Percentiles rank a stretch among this genome's conserved stretches.
phyloP scores from a whole-genome alignment of 2,888 invertebrate genomes.

The Latheticus oryzae region DNA sequence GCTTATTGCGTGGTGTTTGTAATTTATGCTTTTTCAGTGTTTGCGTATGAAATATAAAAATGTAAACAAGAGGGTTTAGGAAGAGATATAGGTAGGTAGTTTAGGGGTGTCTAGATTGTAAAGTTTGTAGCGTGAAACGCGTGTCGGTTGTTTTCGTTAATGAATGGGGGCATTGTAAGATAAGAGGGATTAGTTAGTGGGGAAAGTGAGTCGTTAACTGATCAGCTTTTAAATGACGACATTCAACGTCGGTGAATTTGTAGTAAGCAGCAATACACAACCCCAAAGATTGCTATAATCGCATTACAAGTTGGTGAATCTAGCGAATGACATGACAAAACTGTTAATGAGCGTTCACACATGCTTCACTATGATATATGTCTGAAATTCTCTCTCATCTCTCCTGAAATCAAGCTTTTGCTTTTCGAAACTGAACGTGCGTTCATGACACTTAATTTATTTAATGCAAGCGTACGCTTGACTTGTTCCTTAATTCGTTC shows the following conservation, averaged over 20 bases:
- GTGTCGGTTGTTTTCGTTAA: conserved; percentile 24
- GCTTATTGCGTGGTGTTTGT: too few relatives aligned
- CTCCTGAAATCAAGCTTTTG: background rate
- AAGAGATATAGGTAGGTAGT: too few relatives aligned
- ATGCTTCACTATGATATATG: conserved; percentile 32
- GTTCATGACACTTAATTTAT: conserved; percentile 19
- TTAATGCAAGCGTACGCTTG: conserved; percentile 19
- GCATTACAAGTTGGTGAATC: conserved; percentile 36
- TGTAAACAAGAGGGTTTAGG: too few relatives aligned
- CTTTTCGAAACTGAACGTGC: conserved; percentile 18
- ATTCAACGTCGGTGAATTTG: conserved; percentile 19
- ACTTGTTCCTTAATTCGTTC: conserved; percentile 10
- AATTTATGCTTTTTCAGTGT: too few relatives aligned
- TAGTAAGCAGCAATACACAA: conserved; percentile 26
- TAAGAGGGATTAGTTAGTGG: conserved; percentile 32
- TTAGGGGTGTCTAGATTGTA: conserved; percentile 12
- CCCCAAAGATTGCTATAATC: conserved; percentile 33
- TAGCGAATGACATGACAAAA: conserved; percentile 35
- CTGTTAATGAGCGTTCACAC: conserved; percentile 39
- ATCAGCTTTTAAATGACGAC: conserved; percentile 30
- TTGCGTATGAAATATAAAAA: too few relatives aligned
- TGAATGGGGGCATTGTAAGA: conserved; percentile 30
- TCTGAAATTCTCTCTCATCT: conserved; percentile 4
- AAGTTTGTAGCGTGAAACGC: conserved; percentile 12
- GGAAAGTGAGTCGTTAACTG: conserved; percentile 34